These are phyloP conservation scores for Columba janthina DNA, from an alignment of 2,113 vertebrate species.

Conservation along the genomic window DNA sequence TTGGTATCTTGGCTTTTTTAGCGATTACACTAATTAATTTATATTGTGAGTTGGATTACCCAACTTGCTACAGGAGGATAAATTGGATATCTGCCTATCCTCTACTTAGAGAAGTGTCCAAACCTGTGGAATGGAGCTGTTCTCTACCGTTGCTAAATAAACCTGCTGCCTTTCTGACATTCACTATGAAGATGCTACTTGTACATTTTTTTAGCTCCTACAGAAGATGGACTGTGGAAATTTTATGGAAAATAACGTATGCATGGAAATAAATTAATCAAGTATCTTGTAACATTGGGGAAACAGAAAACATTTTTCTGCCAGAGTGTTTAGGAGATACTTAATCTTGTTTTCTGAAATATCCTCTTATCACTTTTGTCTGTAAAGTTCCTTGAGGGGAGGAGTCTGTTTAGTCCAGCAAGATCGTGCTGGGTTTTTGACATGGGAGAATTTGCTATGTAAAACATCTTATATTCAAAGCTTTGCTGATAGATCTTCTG, in stretches of 20 bases:
- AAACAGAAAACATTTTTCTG: not conserved
- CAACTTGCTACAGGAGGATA: not conserved
- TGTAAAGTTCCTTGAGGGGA: not conserved
- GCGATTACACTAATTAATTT: not conserved
- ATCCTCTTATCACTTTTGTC: not conserved
- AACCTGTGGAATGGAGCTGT: not conserved
- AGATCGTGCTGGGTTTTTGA: not conserved
- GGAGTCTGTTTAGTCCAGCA: not conserved
- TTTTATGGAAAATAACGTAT: not conserved
- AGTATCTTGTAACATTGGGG: not conserved
- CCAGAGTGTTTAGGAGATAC: not conserved
- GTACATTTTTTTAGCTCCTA: not conserved
- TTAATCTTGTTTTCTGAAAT: not conserved
- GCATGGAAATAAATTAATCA: not conserved
- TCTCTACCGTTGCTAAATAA: not conserved
- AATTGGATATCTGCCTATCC: not conserved
- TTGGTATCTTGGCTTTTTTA: not conserved
- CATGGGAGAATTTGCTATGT: not conserved
- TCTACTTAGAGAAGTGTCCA: not conserved
- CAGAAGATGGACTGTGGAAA: not conserved
- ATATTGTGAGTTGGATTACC: not conserved
- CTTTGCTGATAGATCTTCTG: not conserved
- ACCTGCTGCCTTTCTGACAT: not conserved
- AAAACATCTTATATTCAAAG: not conserved
- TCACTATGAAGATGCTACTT: not conserved